Evolutionary conservation across 1,140 invertebrate species (phyloP), one percentile per base, ranked within the genome.

Genomic region (Lerema accius): DNA sequence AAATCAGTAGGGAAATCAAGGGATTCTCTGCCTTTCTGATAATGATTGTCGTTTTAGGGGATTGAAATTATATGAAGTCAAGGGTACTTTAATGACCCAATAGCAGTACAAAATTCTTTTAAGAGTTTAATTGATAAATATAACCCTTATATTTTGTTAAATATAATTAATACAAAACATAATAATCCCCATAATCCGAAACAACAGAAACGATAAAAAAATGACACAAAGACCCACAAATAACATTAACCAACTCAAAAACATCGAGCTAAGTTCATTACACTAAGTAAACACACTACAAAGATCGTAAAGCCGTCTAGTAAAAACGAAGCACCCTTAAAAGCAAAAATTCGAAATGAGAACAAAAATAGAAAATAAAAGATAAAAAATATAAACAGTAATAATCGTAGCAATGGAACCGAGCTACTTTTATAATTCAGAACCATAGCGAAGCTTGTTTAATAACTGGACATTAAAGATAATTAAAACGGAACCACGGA

Each of bases 391-490:
- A 43, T 23, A 56, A 56, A 42, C 19, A 46, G 42, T 46, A 58
- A 56, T 32, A 56, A 46, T 58, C 26, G 42, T 58, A 58, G 42
- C 26, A 45, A 46, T 46, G 55, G 32, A 58, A 46, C 55, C 55
- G 7, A 46, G 55, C 42, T 32, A 58, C 55, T 58, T 58, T 58
- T 58, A 45, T 58, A 58, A 46, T 58, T 46, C 55, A 58, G 55
- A 58, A 58, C 28, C 40, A 58, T 43, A 58, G 55, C 55, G 26
- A n/a, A 26, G 28, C 42, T 46, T 58, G 55, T 58, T 58, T 58
- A 58, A 43, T 58, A 58, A 58, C 55, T 58, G 55, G 55, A 43
- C 55, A 46, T 58, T 58, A 58, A 58, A 58, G 55, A 58, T 58
- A 58, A 58, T 58, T 58, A 58, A 58, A 58, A 58, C 40, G 26